Evolutionary conservation across 53 echinoderm and acorn worm genomes (phyloP).

Genomic region (Stichopus horrens): DNA sequence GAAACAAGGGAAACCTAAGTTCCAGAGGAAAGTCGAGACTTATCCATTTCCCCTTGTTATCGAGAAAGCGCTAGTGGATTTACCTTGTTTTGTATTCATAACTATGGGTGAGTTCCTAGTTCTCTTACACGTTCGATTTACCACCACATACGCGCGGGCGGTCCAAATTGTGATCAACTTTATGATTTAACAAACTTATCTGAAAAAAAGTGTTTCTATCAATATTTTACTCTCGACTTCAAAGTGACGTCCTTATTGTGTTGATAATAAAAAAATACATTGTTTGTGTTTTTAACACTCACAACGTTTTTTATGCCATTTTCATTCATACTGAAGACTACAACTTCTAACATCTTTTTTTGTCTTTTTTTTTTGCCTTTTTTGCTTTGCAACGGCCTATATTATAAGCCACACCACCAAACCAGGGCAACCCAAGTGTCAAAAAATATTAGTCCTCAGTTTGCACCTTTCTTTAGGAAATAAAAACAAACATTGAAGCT

Average conservation of each 20-base stretch:
- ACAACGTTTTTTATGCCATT: not conserved
- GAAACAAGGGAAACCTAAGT: too few relatives aligned
- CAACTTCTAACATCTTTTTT: constrained; percentile 1
- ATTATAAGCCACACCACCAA: not conserved
- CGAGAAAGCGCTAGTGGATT: too few relatives aligned
- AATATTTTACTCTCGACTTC: constrained; percentile 24
- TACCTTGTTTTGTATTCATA: too few relatives aligned
- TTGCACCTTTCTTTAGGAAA: constrained; percentile 37
- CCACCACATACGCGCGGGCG: not conserved
- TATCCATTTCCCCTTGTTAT: too few relatives aligned
- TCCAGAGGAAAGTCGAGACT: too few relatives aligned
- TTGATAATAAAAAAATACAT: constrained; percentile 20
- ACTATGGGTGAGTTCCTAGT: too few relatives aligned
- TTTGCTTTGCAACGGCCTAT: not conserved
- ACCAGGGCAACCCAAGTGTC: constrained; percentile 8
- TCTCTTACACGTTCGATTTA: too few relatives aligned
- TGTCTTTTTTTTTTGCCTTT: too few relatives aligned
- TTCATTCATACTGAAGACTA: not conserved
- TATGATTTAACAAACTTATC: constrained; percentile 1
- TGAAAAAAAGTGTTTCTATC: constrained; percentile 9
- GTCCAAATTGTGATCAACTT: not conserved
- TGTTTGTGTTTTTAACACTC: constrained; percentile 16
- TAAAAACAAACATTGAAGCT: constrained; percentile 27
- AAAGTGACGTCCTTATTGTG: constrained; percentile 6
- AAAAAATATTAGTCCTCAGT: constrained; percentile 19